A percentile compares a stretch with the other conserved stretches of the same genome.
Conservation (phyloP, 2,797 vertebrate species). For the Decapterus maruadsi region DNA sequence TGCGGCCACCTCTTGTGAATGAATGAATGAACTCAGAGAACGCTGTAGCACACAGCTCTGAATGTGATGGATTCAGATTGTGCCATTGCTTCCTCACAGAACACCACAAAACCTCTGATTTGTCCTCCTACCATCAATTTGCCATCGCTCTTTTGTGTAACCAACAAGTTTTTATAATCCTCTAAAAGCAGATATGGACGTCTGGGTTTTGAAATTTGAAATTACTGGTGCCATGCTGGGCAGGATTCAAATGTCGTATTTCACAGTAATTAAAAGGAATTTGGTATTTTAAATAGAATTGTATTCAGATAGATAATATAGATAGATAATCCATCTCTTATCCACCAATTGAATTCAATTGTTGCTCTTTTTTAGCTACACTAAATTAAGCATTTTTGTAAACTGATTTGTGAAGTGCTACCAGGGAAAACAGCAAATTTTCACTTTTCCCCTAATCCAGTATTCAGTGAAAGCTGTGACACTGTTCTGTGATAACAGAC, state of each 20-base stretch:
- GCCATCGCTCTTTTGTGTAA: background rate
- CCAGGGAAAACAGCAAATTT: background rate
- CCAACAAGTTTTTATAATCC: background rate
- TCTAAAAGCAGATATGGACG: background rate
- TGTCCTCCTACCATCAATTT: slow-evolving; percentile 6
- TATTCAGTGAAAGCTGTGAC: background rate
- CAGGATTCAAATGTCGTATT: background rate
- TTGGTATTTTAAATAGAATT: background rate
- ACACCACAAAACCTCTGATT: slow-evolving; percentile 6
- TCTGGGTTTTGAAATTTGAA: slow-evolving; percentile 6
- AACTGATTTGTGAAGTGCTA: background rate
- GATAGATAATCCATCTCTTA: no score
- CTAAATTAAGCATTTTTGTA: background rate
- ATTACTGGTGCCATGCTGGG: background rate
- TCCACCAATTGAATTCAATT: background rate
- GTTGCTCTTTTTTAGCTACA: background rate
- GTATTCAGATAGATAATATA: no score
- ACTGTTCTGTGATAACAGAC: background rate
- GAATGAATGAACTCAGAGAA: slow-evolving; percentile 18
- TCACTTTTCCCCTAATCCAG: background rate
- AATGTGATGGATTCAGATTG: slow-evolving; percentile 1
- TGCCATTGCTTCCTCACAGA: background rate
- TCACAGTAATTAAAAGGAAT: background rate
- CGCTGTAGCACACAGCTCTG: background rate
- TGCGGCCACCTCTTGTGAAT: background rate